Evolutionary conservation across 2,113 vertebrate genomes (phyloP).

Genomic region (Sardina pilchardus): DNA sequence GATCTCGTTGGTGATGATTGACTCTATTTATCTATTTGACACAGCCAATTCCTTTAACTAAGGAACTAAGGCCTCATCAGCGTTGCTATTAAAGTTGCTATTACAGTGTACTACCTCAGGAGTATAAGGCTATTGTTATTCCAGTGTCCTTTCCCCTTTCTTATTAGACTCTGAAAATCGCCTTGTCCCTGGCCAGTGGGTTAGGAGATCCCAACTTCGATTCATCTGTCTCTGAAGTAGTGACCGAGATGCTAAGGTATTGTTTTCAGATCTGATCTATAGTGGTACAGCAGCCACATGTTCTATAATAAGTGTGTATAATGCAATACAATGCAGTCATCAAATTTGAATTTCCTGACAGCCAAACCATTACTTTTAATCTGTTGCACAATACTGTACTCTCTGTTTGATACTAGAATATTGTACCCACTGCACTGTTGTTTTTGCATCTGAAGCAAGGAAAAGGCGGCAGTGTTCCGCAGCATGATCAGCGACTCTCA

Average conservation of each 20-base stretch:
- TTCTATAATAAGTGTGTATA: background rate
- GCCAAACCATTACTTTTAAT: background rate
- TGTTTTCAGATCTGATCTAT: background rate
- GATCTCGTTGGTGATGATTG: background rate
- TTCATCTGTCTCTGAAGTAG: constrained; percentile 73
- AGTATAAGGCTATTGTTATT: background rate
- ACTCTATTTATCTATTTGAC: background rate
- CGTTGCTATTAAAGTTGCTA: background rate
- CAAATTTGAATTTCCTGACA: background rate
- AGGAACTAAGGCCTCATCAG: background rate
- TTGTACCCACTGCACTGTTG: too few species aligned
- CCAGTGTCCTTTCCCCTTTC: background rate
- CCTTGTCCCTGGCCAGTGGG: constrained; percentile 82
- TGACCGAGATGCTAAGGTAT: constrained; percentile 88
- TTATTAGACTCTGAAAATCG: constrained; percentile 87
- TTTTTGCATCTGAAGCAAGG: constrained; percentile 73
- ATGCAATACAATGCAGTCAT: background rate
- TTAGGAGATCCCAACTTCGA: constrained; percentile 87
- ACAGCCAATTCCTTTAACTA: background rate
- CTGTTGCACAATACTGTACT: background rate
- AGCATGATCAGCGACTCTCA: constrained; percentile 88
- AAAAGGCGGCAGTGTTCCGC: constrained; percentile 77
- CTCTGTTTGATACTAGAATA: too few species aligned
- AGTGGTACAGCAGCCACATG: background rate
- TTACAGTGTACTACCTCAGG: background rate